phyloP scores from a whole-genome alignment of 2,888 invertebrate species.

The Oligia strigilis region DNA sequence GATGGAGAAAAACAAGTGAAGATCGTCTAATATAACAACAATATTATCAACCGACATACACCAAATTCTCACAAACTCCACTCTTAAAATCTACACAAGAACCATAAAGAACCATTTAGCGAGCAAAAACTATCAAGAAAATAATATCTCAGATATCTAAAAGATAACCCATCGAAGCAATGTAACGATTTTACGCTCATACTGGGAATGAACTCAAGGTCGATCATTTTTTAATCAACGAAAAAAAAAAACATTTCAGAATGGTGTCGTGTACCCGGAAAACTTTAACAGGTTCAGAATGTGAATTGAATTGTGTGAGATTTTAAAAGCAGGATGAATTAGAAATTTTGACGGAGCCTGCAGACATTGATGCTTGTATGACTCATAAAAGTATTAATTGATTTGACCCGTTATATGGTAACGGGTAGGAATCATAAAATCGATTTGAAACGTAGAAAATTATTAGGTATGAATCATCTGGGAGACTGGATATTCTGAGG shows the following conservation, averaged over 20 bases:
- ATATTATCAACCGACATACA: neutral
- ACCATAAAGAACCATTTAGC: constrained; percentile 57
- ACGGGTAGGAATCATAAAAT: constrained; percentile 27
- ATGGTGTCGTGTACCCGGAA: constrained; percentile 36
- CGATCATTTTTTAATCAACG: constrained; percentile 50
- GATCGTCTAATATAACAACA: neutral
- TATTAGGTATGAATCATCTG: constrained; percentile 40
- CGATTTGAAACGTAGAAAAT: constrained; percentile 15
- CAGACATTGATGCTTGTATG: constrained; percentile 27
- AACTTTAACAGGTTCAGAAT: constrained; percentile 40
- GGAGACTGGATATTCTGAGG: neutral
- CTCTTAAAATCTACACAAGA: constrained; percentile 54
- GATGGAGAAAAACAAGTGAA: neutral
- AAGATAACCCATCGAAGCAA: constrained; percentile 26
- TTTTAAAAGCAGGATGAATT: constrained; percentile 11
- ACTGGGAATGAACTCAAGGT: constrained; percentile 66
- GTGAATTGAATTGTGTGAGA: constrained; percentile 45
- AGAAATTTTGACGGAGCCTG: neutral
- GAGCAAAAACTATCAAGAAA: constrained; percentile 32
- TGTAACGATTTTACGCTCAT: constrained; percentile 62
- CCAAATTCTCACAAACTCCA: constrained; percentile 23
- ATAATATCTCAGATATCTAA: constrained; percentile 21
- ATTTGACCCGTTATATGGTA: constrained; percentile 42
- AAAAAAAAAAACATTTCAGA: constrained; percentile 14
- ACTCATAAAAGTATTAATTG: constrained; percentile 54